Evolutionary conservation across 2,797 vertebrate genomes (phyloP), one percentile per base, ranked within the genome.

Genomic region (Sebastes goodei): DNA sequence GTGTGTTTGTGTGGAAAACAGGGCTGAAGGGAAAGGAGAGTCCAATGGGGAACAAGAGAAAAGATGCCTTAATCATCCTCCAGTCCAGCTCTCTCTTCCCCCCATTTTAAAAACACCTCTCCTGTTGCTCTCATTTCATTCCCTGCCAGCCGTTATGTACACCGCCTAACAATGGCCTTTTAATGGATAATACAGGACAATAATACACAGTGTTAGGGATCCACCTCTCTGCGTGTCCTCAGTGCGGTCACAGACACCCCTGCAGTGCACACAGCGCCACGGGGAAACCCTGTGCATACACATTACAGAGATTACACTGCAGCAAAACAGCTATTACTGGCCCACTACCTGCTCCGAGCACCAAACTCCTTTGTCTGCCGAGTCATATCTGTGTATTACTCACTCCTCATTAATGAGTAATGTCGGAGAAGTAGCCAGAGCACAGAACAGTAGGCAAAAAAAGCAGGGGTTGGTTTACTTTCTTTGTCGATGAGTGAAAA

Each of bases 221-320:
- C 67, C 72, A 67, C 46, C 70, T 71, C 72, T 38, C 33, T 57
- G 77, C 38, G 10, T 61, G 71, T 67, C 49, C 57, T 76, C 60
- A 32, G 42, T 71, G 27, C 21, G n/a, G 68, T 63, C 81, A 46
- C 65, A 74, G 38, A 35, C 56, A 66, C 72, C 82, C 80, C 83
- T 88, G 85, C 86, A 81, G 78, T 74, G 80, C 82, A 59, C 46
- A n/a, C 33, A 42, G 65, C 72, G 55, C 67, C 74, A 17, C 2
- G 52, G 81, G 84, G 81, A 86, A 81, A 84, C 84, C 81, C 83
- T 76, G 84, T 73, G 80, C 78, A 59, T 74, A 64, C 81, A 83
- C 86, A 83, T 74, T 68, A 84, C 57, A 82, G 80, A 77, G 86
- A 88, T 86, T 75, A 89, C 82, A 79, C 87, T 88, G 89, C 88